Base-by-base conservation (phyloP, 2,888 invertebrate genomes). In the Pseudococcus longispinus region DNA sequence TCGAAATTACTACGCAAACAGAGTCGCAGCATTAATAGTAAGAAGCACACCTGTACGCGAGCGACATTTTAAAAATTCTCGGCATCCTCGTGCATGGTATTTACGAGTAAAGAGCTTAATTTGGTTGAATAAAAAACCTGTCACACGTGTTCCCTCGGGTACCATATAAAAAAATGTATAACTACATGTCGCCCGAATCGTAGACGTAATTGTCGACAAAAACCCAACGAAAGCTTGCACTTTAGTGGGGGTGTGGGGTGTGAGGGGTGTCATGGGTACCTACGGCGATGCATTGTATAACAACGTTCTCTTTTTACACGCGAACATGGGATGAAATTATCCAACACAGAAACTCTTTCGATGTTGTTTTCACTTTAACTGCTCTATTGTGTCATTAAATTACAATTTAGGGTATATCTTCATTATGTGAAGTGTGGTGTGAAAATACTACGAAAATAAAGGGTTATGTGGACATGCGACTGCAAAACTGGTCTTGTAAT, bases 351-450 rank as follows among this genome's bases (percentile, higher is more conserved):
- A 80, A 74, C 77, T 80, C 74, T 74, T 74, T 74, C 77, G 77
- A n/a, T 42, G 77, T 74, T 74, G 74, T n/a, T 80, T 80, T 80
- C 20, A 80, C 20, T 80, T 80, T 42, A 80, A 42, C 70, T 70
- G 26, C 70, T 60, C 23, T 23, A 2, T 80, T 42, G 77, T 80
- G 13, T 15, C 42, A 80, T 80, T 80, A 80, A 20, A 42, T 80
- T 80, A 42, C 8, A 80, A 80, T 80, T 80, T 80, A 20, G 18
- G 60, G 77, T 42, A n/a, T 37, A 80, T 80, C 23, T 42, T 80
- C 77, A 80, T 80, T 80, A 80, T n/a, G 20, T n/a, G 65, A 26
- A 55, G 60, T 23, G 60, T 60, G 23, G 60, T 13, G 23, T 13
- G 8, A n/a, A 55, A 60, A 13, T 60, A 55, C 15, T 55, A 0